A percentile compares a stretch with the other conserved stretches of the same genome.
Conservation (phyloP, 2,888 invertebrate species). For the Hyles lineata region DNA sequence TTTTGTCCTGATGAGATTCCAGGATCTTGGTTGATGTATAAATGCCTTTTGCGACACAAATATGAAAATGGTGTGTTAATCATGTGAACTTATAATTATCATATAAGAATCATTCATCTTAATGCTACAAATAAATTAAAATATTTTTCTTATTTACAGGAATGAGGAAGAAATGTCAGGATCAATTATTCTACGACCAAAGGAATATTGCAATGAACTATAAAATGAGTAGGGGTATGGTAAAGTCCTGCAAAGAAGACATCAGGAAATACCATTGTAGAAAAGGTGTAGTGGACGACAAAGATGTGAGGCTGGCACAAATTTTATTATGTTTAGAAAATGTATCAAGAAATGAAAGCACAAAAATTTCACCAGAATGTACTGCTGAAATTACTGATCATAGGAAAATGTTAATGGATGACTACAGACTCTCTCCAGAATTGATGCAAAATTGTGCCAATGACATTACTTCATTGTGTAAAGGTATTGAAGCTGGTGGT, state of each 20-base stretch:
- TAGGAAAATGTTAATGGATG: slow-evolving; percentile 95
- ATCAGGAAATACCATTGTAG: slow-evolving; percentile 94
- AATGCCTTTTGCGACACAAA: slow-evolving; percentile 94
- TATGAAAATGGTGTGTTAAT: slow-evolving; percentile 85
- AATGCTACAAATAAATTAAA: too few relatives aligned
- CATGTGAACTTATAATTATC: not conserved
- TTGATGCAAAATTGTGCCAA: slow-evolving; percentile 93
- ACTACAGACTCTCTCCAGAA: slow-evolving; percentile 97
- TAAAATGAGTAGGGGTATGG: slow-evolving; percentile 94
- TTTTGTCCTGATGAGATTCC: slow-evolving; percentile 91
- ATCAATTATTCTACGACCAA: slow-evolving; percentile 93
- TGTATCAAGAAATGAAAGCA: slow-evolving; percentile 88
- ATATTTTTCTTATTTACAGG: slow-evolving; percentile 54
- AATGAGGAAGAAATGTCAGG: slow-evolving; percentile 89
- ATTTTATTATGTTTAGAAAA: slow-evolving; percentile 97
- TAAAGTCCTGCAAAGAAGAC: slow-evolving; percentile 94
- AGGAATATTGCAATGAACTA: slow-evolving; percentile 96
- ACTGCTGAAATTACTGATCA: slow-evolving; percentile 95
- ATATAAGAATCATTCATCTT: too few relatives aligned
- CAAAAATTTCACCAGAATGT: slow-evolving; percentile 91
- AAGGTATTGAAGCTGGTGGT: slow-evolving; percentile 90
- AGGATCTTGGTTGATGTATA: slow-evolving; percentile 93
- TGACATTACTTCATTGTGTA: slow-evolving; percentile 92
- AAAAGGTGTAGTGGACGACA: slow-evolving; percentile 91
- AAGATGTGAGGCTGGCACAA: slow-evolving; percentile 93